Base-by-base conservation (phyloP, 2,888 invertebrate genomes). In the Trachelus troglodyta region DNA sequence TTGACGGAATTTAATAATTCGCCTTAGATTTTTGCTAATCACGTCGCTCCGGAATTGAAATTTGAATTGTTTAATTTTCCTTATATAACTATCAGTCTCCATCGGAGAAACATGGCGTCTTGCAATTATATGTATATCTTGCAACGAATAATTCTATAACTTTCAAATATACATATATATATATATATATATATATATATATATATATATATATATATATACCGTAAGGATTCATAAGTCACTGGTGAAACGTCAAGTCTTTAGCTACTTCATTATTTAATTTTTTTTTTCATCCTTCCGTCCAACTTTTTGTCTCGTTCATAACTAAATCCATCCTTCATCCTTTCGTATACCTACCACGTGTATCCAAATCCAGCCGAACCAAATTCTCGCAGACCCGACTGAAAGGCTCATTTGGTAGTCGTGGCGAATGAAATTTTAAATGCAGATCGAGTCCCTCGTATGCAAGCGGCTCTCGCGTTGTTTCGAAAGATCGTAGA, bases 381-480 rank as follows among this genome's bases (percentile, higher is more conserved):
- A 23, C 56, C 23, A 56, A 56, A 56, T 56, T 56, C 23, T 56
- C 56, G 56, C 56, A 56, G 35, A 56, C 56, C 23, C 56, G 69
- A 40, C 33, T 30, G 78, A 77, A 75, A 79, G 76, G 79, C 79
- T 80, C 79, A 81, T 84, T 85, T 81, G 79, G 81, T 83, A 86
- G 86, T 87, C 86, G 83, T 83, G 83, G 83, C 82, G 85, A 86
- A 89, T 89, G 84, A 85, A 88, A 89, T 87, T 88, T 86, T 83
- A 84, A 87, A 88, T 87, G 89, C 83, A 88, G 84, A 89, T 87
- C 86, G 85, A 31, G 30, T 34, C 30, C 71, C 78, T 74, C 69
- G 69, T 77, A 68, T 74, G 31, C n/a, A 68, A 71, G 12, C 3
- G 3, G 30, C 11, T 33, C 15, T 15, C 30, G 71, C 71, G 15